phyloP scores from a whole-genome alignment of 1,140 invertebrate species.

The Holotrichia oblita region DNA sequence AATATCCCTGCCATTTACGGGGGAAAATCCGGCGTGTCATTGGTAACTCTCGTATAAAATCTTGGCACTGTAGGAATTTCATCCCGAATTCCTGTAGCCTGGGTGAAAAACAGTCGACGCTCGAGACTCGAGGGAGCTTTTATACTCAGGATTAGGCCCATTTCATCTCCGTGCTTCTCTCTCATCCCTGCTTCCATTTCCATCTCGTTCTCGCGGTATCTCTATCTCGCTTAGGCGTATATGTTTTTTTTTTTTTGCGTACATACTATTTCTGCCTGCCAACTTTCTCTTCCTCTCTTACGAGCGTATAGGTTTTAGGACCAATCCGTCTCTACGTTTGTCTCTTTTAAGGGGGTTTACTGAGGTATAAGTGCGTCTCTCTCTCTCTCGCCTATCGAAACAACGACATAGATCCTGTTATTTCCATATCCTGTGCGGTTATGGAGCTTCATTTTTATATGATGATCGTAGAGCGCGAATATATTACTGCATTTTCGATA shows the following conservation, averaged over 20 bases:
- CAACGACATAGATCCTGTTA: conserved; percentile 10
- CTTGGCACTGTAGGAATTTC: conserved; percentile 49
- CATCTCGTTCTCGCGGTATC: background rate
- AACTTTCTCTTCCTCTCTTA: background rate
- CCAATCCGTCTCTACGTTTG: conserved; percentile 4
- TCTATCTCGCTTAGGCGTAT: background rate
- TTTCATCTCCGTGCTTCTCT: conserved; percentile 48
- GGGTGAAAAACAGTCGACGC: conserved; percentile 54
- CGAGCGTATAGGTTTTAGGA: background rate
- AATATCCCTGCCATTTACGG: conserved; percentile 49
- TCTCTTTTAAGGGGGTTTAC: conserved; percentile 24
- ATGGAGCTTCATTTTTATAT: conserved; percentile 11
- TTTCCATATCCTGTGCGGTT: conserved; percentile 28
- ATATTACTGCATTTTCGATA: background rate
- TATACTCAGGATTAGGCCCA: conserved; percentile 55
- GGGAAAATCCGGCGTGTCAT: conserved; percentile 47
- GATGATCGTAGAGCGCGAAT: conserved; percentile 9
- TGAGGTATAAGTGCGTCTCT: background rate
- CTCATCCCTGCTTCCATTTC: conserved; percentile 41
- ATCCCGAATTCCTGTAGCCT: conserved; percentile 47
- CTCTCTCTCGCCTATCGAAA: too few species aligned
- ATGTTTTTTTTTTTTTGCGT: conserved; percentile 29
- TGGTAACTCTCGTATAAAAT: conserved; percentile 53
- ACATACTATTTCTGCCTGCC: background rate
- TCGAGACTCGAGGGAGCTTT: conserved; percentile 53